Base-by-base conservation (phyloP, 2,797 vertebrate genomes). In the Phataginus tricuspis region DNA sequence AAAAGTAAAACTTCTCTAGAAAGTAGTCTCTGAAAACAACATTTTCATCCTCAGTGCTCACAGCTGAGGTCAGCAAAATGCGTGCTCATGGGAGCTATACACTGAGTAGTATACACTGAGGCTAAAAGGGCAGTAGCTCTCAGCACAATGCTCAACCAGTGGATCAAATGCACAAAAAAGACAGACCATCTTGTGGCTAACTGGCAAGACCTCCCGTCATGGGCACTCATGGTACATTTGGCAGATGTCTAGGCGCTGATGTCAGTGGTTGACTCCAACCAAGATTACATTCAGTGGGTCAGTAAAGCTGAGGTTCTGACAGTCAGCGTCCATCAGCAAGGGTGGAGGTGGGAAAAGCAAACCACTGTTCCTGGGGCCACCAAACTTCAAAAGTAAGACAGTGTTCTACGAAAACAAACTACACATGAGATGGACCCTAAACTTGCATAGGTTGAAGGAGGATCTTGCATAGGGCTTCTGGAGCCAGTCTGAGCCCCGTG, bases 211-310 rank as follows among this genome's bases (percentile, higher is more conserved):
- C 94, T 85, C 92, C 5, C 83, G 25, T 45, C 84, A 42, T 2
- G 55, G 66, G 85, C 37, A 88, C 53, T 45, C 68, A 93, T 77
- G 18, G 71, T 85, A 86, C 39, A 79, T 85, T 91, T 53, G 97
- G 71, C 3, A 6, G 71, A 79, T 97, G 91, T 94, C 93, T 95
- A 92, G 80, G 94, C 86, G 89, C 82, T 96, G 97, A 12, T 83
- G 97, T 96, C 96, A 96, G 80, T 45, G 86, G 45, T 7, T 57
- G 11, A 57, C 78, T 97, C 96, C 97, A 96, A 34, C 82, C 66
- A 74, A 95, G 96, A 98, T 98, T 85, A 97, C 96, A 97, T 97
- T 97, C 21, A 94, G 39, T 51, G 45, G 88, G 61, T 83, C 96
- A 95, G 90, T 79, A 90, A 84, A 34, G 37, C 42, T 15, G 37